phyloP scores from a whole-genome alignment of 2,113 vertebrate genomes.

The Takifugu bimaculatus region DNA sequence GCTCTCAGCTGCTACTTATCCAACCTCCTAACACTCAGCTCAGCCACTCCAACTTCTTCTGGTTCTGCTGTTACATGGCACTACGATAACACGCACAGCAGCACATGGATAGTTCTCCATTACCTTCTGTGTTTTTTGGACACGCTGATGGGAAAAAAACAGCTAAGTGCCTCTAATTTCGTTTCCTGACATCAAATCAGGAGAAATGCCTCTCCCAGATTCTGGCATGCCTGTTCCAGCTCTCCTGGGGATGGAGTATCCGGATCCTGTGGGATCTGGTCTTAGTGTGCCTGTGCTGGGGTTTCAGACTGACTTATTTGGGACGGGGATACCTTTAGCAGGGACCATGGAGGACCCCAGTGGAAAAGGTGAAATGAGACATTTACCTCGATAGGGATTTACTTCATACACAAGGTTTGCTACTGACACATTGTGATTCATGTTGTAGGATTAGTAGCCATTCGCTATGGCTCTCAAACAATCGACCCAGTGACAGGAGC shows the following conservation, averaged over 20 bases:
- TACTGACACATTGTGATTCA: neutral
- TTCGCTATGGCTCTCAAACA: slow-evolving; percentile 76
- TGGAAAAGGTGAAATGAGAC: slow-evolving; percentile 76
- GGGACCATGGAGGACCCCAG: slow-evolving; percentile 85
- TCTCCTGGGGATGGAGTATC: slow-evolving; percentile 85
- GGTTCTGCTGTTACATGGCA: too few species aligned
- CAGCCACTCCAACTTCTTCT: slow-evolving; percentile 42
- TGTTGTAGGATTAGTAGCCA: slow-evolving; percentile 80
- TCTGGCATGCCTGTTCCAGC: slow-evolving; percentile 75
- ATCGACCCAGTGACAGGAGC: slow-evolving; percentile 79
- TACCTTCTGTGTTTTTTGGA: neutral
- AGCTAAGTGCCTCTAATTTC: neutral
- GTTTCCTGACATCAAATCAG: slow-evolving; percentile 53
- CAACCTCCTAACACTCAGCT: slow-evolving; percentile 65
- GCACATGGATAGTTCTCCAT: neutral
- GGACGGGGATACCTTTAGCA: slow-evolving; percentile 69
- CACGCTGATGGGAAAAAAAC: neutral
- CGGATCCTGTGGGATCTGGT: slow-evolving; percentile 82
- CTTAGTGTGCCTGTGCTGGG: slow-evolving; percentile 84
- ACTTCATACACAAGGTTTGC: neutral
- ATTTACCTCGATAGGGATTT: neutral
- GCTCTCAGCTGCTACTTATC: slow-evolving; percentile 59
- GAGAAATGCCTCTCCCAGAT: slow-evolving; percentile 74
- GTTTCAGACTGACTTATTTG: slow-evolving; percentile 71
- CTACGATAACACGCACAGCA: too few species aligned